A percentile compares a stretch with the other conserved stretches of the same genome.
phyloP scores from a whole-genome alignment of 2,888 invertebrate species.

The Clanis bilineata region DNA sequence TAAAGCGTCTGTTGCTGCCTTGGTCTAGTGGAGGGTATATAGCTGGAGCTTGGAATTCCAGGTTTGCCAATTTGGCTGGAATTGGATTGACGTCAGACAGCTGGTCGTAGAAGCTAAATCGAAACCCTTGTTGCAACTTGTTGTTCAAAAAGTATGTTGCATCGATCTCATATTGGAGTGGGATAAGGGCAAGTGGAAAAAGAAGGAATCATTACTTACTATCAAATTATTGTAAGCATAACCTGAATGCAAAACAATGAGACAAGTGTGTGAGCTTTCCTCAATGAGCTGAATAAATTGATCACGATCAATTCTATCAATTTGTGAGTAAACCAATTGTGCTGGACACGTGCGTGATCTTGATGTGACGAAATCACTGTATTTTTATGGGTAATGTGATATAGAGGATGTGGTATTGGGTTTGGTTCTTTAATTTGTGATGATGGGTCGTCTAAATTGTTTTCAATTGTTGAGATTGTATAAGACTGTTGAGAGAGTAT shows the following conservation, averaged over 20 bases:
- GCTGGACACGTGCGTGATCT: not conserved
- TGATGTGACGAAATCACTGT: not conserved
- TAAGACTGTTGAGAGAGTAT: no score
- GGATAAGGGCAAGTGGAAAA: no score
- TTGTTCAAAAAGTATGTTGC: no score
- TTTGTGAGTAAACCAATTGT: not conserved
- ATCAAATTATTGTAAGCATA: not conserved
- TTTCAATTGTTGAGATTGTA: no score
- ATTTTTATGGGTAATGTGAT: not conserved
- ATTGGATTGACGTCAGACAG: no score
- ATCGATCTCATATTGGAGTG: no score
- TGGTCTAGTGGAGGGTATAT: no score
- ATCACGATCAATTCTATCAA: conserved; percentile 9
- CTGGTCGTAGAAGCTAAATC: no score
- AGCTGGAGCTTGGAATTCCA: no score
- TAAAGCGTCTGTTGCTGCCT: no score
- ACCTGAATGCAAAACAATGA: not conserved
- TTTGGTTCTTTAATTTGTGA: not conserved
- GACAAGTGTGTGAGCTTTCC: not conserved
- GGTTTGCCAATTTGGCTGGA: no score
- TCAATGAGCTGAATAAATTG: conserved; percentile 14
- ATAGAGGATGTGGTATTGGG: not conserved
- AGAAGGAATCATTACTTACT: not conserved
- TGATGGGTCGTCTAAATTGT: not conserved
- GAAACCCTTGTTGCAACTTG: no score